Conservation (phyloP, 2,888 invertebrate genomes). For the Cyclophora albipunctata region DNA sequence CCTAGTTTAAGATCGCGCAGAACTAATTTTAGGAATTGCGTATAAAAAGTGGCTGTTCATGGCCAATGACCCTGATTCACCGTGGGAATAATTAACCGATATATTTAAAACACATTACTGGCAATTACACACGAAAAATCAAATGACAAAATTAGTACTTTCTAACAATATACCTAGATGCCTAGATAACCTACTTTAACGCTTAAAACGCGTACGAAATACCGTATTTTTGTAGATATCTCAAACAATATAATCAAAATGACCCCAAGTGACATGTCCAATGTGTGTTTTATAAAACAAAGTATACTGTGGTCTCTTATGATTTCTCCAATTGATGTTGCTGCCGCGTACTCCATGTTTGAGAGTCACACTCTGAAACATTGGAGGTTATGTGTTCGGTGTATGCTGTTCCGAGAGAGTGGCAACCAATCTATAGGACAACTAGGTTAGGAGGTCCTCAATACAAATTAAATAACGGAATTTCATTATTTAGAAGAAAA, state of each 20-base stretch:
- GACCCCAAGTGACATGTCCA: neutral
- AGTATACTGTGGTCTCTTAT: conserved; percentile 12
- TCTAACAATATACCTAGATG: too few species aligned
- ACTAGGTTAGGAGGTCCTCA: too few species aligned
- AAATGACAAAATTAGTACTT: too few species aligned
- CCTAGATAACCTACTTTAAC: too few species aligned
- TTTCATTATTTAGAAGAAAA: too few species aligned
- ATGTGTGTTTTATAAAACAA: conserved; percentile 10
- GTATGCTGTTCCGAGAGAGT: conserved; percentile 16
- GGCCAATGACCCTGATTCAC: conserved; percentile 2
- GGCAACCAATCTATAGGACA: conserved; percentile 6
- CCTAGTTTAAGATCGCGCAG: conserved; percentile 4
- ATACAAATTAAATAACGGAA: too few species aligned
- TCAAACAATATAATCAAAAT: too few species aligned
- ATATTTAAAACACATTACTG: too few species aligned
- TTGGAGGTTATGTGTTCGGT: conserved; percentile 13
- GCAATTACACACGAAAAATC: too few species aligned
- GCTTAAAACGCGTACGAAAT: too few species aligned
- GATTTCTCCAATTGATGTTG: conserved; percentile 20
- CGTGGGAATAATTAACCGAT: too few species aligned
- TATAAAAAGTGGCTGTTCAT: conserved; percentile 6
- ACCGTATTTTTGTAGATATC: too few species aligned
- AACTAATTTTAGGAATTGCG: conserved; percentile 13
- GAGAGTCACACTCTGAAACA: conserved; percentile 5
- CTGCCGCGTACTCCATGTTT: conserved; percentile 18